Evolutionary conservation across 2,797 vertebrate genomes (phyloP).

Genomic region (Leptoclinus maculatus): DNA sequence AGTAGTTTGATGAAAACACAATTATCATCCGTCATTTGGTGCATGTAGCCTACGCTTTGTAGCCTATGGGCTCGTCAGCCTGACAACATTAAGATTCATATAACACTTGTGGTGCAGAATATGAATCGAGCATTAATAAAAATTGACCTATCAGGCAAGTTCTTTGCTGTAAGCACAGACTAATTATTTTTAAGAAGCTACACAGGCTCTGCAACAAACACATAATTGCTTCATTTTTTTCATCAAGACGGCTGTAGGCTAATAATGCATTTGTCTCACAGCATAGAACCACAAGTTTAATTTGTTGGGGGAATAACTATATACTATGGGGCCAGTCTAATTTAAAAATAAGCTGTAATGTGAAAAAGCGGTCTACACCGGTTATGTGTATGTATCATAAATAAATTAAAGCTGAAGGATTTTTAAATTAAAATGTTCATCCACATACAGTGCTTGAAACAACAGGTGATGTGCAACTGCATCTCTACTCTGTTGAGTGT

Average conservation of each 20-base stretch:
- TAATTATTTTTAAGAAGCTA: background rate
- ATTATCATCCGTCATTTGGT: background rate
- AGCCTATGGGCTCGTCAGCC: background rate
- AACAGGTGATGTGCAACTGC: background rate
- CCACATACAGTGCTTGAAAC: background rate
- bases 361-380: background rate
- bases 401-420: background rate
- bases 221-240: background rate
- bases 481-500: background rate
- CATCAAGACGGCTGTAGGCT: background rate
- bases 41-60: background rate
- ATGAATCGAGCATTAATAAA: conserved; percentile 26
- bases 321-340: background rate
- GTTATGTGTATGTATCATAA: background rate
- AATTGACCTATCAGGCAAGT: background rate
- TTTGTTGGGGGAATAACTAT: background rate
- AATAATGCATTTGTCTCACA: background rate
- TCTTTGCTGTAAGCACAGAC: background rate
- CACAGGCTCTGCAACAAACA: background rate
- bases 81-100: conserved; percentile 4
- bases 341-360: background rate
- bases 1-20: background rate
- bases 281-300: background rate
- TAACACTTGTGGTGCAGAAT: conserved; percentile 12
- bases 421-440: background rate